Percentiles rank a stretch among this genome's conserved stretches.
Evolutionary conservation across 1,140 invertebrate genomes (phyloP).

Genomic region (Eciton burchellii): DNA sequence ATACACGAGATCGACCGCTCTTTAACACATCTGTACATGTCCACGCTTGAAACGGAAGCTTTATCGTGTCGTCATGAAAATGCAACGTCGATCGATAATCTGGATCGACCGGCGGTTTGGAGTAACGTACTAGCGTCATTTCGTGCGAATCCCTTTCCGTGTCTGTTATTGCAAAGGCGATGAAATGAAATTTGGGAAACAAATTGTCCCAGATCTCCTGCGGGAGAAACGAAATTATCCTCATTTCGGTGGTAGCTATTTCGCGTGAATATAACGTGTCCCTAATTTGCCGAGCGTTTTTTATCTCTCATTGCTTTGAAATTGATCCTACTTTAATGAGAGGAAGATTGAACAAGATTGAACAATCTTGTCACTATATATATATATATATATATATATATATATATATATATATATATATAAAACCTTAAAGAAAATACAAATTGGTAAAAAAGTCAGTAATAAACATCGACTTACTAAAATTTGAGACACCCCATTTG

Average conservation of each 20-base stretch:
- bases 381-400: no score
- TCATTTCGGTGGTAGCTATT: neutral
- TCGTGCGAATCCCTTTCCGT: slow-evolving; percentile 19
- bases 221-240: slow-evolving; percentile 7
- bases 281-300: slow-evolving; percentile 7
- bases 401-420: no score
- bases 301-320: slow-evolving; percentile 15
- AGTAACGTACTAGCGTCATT: slow-evolving; percentile 15
- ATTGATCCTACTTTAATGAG: neutral
- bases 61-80: slow-evolving; percentile 19
- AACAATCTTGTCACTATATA: no score
- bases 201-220: neutral
- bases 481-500: neutral
- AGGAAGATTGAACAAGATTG: no score
- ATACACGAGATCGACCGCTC: slow-evolving; percentile 20
- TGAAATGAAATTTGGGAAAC: slow-evolving; percentile 31
- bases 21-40: neutral
- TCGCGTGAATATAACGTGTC: neutral
- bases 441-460: neutral
- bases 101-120: slow-evolving; percentile 50
- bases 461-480: neutral
- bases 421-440: no score
- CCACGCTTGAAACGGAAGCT: neutral
- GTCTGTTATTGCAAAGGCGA: neutral
- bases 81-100: slow-evolving; percentile 57